These are phyloP conservation scores for Odontesthes bonariensis DNA, from an alignment of 2,113 vertebrate genomes.

Conservation along the genomic window DNA sequence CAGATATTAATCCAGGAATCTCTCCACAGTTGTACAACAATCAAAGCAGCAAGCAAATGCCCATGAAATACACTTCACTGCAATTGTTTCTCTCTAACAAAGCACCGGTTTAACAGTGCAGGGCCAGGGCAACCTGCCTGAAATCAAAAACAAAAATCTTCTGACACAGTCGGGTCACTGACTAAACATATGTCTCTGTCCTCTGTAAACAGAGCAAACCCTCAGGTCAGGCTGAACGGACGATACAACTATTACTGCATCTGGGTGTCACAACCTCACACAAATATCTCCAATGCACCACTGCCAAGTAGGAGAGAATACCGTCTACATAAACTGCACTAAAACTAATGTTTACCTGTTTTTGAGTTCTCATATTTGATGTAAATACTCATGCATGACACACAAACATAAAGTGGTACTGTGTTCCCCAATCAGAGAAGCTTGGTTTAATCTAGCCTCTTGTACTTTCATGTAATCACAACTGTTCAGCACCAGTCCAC, in stretches of 20 bases:
- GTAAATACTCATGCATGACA: neutral
- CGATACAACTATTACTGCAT: conserved; percentile 49
- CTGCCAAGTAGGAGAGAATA: conserved; percentile 24
- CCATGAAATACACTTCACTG: conserved; percentile 33
- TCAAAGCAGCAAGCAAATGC: conserved; percentile 6
- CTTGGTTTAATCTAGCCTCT: conserved; percentile 24
- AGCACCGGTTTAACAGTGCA: conserved; percentile 10
- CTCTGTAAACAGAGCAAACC: conserved; percentile 60
- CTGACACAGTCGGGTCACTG: conserved; percentile 49
- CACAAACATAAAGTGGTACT: neutral
- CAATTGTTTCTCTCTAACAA: conserved; percentile 14
- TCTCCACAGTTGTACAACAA: conserved; percentile 20
- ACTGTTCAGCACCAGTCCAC: conserved; percentile 61
- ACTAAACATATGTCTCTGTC: conserved; percentile 50
- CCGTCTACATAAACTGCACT: conserved; percentile 21
- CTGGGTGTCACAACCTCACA: conserved; percentile 60
- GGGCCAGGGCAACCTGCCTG: conserved; percentile 12
- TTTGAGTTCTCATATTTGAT: conserved; percentile 17
- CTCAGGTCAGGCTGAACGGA: conserved; percentile 64
- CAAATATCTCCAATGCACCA: conserved; percentile 54
- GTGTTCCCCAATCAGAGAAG: conserved; percentile 28
- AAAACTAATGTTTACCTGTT: neutral
- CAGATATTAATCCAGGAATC: conserved; percentile 27
- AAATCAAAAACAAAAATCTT: conserved; percentile 61
- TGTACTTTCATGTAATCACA: conserved; percentile 72